phyloP scores from a whole-genome alignment of 2,113 vertebrate genomes.

The Periophthalmus modestus region DNA sequence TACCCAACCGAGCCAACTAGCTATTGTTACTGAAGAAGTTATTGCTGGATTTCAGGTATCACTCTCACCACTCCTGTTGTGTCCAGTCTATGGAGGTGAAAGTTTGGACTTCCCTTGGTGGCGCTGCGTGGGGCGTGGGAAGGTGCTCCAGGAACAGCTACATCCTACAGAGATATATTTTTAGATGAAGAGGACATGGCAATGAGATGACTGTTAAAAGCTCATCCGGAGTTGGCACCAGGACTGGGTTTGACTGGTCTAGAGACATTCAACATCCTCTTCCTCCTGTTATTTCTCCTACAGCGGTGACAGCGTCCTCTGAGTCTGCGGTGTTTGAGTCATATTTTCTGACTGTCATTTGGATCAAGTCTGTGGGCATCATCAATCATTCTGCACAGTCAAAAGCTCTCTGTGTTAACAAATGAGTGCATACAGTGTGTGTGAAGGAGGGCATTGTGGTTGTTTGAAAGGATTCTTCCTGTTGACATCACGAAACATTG shows the following conservation, averaged over 20 bases:
- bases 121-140: constrained; percentile 30
- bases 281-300: constrained; percentile 46
- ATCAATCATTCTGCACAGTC: neutral
- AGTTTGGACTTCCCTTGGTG: constrained; percentile 42
- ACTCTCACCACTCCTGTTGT: no score
- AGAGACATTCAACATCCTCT: constrained; percentile 56
- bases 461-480: neutral
- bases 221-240: constrained; percentile 45
- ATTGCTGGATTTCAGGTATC: no score
- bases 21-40: no score
- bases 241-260: constrained; percentile 32
- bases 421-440: neutral
- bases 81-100: constrained; percentile 38
- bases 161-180: constrained; percentile 58
- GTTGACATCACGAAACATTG: neutral
- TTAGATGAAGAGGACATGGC: constrained; percentile 31
- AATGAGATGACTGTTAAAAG: constrained; percentile 40
- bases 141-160: constrained; percentile 62
- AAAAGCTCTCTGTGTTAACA: neutral
- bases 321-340: constrained; percentile 36
- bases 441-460: neutral
- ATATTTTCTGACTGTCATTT: constrained; percentile 15
- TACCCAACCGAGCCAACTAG: no score
- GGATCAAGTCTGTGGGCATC: neutral
- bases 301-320: constrained; percentile 41